Evolutionary conservation across 2,888 invertebrate species (phyloP).

Genomic region (Drosophila pegasa): DNA sequence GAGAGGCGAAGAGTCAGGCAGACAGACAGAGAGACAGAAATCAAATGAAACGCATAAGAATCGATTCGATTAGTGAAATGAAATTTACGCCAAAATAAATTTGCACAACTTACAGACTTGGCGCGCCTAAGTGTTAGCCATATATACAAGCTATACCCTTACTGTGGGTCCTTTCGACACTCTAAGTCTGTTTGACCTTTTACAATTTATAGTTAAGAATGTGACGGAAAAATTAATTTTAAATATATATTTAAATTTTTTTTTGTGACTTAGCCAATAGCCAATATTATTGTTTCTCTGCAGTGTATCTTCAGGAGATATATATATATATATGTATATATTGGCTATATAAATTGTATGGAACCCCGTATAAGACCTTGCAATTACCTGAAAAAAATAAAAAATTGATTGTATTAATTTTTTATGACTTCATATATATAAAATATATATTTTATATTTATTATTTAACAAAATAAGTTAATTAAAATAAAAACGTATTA

Average conservation of each 20-base stretch:
- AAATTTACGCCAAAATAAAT: conserved; percentile 80
- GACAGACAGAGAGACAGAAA: conserved; percentile 65
- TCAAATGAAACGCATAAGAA: conserved; percentile 78
- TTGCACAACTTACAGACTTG: conserved; percentile 72
- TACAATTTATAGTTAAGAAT: neutral
- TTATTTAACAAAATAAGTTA: too few relatives aligned
- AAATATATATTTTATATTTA: too few relatives aligned
- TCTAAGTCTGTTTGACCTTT: neutral
- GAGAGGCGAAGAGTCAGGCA: conserved; percentile 56
- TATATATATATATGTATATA: too few relatives aligned
- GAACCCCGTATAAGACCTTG: too few relatives aligned
- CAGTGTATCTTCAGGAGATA: too few relatives aligned
- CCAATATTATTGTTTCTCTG: too few relatives aligned
- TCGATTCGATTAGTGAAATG: conserved; percentile 80
- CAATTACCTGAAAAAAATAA: too few relatives aligned
- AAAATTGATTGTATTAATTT: too few relatives aligned
- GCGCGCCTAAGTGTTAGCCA: conserved; percentile 64
- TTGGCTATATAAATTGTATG: too few relatives aligned
- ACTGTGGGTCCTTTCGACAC: neutral
- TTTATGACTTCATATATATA: too few relatives aligned
- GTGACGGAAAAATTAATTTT: neutral
- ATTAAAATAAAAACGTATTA: too few relatives aligned
- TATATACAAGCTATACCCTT: conserved; percentile 31
- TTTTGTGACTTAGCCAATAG: too few relatives aligned
- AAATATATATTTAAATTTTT: neutral